Percentiles rank a stretch among this genome's conserved stretches.
Conservation (phyloP, 2,113 vertebrate species). For the Dipodomys stephensi region DNA sequence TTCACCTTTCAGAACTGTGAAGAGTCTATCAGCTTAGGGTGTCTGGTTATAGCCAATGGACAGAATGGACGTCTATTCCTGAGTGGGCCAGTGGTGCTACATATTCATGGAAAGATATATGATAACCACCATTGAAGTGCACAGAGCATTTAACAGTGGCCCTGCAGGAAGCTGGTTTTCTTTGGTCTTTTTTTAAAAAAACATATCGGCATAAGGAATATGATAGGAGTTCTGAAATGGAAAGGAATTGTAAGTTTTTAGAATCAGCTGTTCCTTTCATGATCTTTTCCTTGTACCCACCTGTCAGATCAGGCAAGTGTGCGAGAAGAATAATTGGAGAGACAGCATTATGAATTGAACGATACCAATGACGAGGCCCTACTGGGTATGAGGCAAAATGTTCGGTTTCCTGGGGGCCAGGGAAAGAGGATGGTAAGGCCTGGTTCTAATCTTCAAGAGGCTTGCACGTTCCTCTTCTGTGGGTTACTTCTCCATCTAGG, state of each 20-base stretch:
- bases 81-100: neutral
- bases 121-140: neutral
- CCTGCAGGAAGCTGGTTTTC: neutral
- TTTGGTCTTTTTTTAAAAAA: neutral
- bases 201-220: neutral
- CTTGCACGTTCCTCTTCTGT: neutral
- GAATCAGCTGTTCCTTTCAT: slow-evolving; percentile 6
- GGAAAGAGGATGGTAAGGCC: neutral
- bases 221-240: neutral
- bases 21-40: neutral
- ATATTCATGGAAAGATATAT: neutral
- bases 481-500: neutral
- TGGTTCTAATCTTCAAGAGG: neutral
- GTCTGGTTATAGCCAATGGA: neutral
- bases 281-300: neutral
- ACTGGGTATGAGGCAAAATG: neutral
- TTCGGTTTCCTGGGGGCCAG: neutral
- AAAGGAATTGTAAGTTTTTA: slow-evolving; percentile 8
- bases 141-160: neutral
- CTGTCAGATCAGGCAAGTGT: neutral
- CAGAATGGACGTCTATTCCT: neutral
- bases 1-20: neutral
- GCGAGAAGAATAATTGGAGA: neutral
- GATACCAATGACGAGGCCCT: neutral
- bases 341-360: neutral